phyloP scores from a whole-genome alignment of 1,140 invertebrate species.

The Heliconius congener region DNA sequence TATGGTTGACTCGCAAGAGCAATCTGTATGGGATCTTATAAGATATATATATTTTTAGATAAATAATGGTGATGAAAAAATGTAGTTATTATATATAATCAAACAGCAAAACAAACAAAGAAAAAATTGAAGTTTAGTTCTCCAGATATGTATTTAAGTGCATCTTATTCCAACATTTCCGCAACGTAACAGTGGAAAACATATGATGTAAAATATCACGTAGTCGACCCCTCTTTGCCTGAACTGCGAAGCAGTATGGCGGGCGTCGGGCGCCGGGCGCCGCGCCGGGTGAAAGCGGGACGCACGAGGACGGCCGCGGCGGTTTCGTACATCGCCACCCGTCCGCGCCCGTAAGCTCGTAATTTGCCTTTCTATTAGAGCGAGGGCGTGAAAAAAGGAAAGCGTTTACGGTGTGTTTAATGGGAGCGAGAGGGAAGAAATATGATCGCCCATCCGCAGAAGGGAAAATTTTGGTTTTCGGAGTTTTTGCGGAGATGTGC shows the following conservation, averaged over 20 bases:
- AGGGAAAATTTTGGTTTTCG: constrained; percentile 80
- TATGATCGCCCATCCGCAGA: constrained; percentile 75
- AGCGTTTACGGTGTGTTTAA: constrained; percentile 81
- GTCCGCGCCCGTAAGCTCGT: constrained; percentile 80
- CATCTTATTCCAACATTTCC: neutral
- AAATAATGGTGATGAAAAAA: neutral
- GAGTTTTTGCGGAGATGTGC: constrained; percentile 79
- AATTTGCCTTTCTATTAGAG: constrained; percentile 82
- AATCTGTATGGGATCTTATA: too few species aligned
- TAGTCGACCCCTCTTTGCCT: constrained; percentile 69
- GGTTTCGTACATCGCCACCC: constrained; percentile 79
- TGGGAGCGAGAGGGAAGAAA: constrained; percentile 80
- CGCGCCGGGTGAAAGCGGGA: constrained; percentile 57
- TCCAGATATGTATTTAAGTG: neutral
- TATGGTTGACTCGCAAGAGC: neutral
- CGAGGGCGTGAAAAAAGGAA: constrained; percentile 82
- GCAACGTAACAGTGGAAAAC: constrained; percentile 47
- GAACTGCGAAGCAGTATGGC: constrained; percentile 57
- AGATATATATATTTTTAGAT: too few species aligned
- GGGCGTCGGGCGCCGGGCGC: constrained; percentile 26
- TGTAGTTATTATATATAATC: neutral
- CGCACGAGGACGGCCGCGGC: constrained; percentile 58
- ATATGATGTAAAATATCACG: constrained; percentile 77
- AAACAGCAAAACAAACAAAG: neutral
- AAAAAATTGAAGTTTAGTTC: neutral